Evolutionary conservation across 2,888 invertebrate species (phyloP).

Genomic region (Lepidonotus clava): DNA sequence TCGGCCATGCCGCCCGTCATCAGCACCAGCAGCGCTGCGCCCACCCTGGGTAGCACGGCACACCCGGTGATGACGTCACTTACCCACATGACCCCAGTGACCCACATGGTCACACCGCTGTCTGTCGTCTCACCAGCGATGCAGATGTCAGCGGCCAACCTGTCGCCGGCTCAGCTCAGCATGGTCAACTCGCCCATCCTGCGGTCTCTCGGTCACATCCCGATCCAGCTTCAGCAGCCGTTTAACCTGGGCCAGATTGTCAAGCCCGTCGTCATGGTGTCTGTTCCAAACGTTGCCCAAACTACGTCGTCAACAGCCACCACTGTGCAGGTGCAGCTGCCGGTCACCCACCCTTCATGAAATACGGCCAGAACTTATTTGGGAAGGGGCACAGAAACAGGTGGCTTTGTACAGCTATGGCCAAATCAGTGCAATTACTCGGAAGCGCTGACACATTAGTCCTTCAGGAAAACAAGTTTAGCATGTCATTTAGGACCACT

Average conservation of each 20-base stretch:
- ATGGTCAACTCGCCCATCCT: conserved; percentile 52
- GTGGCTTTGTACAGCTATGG: too few species aligned
- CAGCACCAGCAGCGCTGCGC: conserved; percentile 8
- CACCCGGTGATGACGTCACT: background rate
- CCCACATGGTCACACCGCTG: conserved; percentile 16
- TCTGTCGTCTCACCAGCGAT: background rate
- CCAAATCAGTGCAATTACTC: too few species aligned
- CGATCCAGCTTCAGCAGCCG: conserved; percentile 54
- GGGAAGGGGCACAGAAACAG: too few species aligned
- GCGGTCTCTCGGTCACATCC: conserved; percentile 51
- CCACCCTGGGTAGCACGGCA: background rate
- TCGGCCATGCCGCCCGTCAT: background rate
- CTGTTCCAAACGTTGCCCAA: conserved; percentile 29
- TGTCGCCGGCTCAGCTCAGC: background rate
- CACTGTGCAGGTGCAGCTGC: conserved; percentile 44
- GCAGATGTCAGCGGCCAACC: background rate
- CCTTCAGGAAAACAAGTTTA: too few species aligned
- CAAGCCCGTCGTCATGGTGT: conserved; percentile 43
- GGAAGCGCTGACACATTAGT: too few species aligned
- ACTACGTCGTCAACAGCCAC: conserved; percentile 23
- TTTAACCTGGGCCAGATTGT: conserved; percentile 36
- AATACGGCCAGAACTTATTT: too few species aligned
- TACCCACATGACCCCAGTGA: background rate
- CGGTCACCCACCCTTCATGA: conserved; percentile 39
- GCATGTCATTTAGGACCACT: too few species aligned